Evolutionary conservation across 2,888 invertebrate species (phyloP).

Genomic region (Nephrotoma flavescens): DNA sequence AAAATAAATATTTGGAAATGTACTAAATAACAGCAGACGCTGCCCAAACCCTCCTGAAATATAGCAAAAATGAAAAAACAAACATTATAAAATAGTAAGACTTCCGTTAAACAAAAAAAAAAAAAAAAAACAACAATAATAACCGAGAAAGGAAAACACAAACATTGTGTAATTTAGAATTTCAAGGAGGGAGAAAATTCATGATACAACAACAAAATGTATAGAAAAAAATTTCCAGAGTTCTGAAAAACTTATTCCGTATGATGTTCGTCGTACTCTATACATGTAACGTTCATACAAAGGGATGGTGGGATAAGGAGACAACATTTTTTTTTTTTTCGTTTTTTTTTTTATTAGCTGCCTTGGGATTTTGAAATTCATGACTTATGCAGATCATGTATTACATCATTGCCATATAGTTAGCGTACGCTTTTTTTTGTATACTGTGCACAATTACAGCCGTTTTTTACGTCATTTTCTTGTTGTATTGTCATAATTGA

Average conservation of each 20-base stretch:
- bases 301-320: not conserved
- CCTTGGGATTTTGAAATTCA: constrained; percentile 3
- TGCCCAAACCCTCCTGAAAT: not conserved
- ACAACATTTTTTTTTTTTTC: not conserved
- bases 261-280: not conserved
- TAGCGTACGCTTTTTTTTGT: not conserved
- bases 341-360: not conserved
- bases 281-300: not conserved
- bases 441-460: not conserved
- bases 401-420: not conserved
- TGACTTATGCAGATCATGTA: constrained; percentile 3
- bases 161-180: not conserved
- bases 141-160: not conserved
- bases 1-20: not conserved
- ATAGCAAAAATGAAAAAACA: not conserved
- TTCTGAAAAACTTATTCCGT: not conserved
- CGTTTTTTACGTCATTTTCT: not conserved
- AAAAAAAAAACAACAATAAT: not conserved
- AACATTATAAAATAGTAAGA: not conserved
- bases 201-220: not conserved
- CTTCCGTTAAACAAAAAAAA: not conserved
- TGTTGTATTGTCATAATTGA: not conserved
- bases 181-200: not conserved
- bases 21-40: not conserved
- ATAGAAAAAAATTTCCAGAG: not conserved